phyloP scores from a whole-genome alignment of 2,113 vertebrate species.

The Leptobrachium leishanense region DNA sequence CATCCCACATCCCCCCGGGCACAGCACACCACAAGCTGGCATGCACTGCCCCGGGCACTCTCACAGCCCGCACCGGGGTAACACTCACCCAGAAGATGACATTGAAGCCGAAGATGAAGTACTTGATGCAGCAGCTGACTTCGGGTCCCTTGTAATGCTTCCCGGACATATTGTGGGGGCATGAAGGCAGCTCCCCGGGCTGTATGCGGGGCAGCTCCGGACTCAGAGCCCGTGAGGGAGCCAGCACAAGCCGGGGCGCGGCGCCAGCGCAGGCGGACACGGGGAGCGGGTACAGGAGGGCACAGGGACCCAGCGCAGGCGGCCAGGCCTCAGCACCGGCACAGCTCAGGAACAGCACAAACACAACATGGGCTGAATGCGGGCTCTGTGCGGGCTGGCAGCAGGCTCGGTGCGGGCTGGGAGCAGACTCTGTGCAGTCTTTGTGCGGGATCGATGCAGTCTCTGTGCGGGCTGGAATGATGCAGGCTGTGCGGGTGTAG shows the following conservation, averaged over 20 bases:
- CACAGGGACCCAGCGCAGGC: slow-evolving; percentile 17
- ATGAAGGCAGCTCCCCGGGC: slow-evolving; percentile 64
- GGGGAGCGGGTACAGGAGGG: too few species aligned
- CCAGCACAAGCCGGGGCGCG: slow-evolving; percentile 29
- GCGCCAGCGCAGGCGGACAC: slow-evolving; percentile 38
- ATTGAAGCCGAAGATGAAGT: slow-evolving; percentile 98
- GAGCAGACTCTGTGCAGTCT: background rate
- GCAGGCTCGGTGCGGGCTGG: background rate
- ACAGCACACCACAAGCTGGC: too few species aligned
- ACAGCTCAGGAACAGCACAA: background rate
- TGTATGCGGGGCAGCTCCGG: slow-evolving; percentile 49
- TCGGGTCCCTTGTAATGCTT: slow-evolving; percentile 98
- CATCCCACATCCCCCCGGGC: too few species aligned
- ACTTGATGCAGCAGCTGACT: slow-evolving; percentile 99
- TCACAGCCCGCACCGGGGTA: too few species aligned
- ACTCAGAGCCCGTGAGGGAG: slow-evolving; percentile 34
- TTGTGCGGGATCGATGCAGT: background rate
- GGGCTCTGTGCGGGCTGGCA: background rate
- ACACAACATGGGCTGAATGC: background rate
- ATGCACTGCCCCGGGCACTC: too few species aligned
- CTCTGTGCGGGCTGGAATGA: too few species aligned
- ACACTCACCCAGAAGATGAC: slow-evolving; percentile 97
- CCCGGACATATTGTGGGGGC: slow-evolving; percentile 86
- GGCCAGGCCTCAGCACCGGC: slow-evolving; percentile 42
- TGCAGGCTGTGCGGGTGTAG: background rate